Percentiles rank a stretch among this genome's conserved stretches.
These are phyloP conservation scores for Porites evermanni DNA, from an alignment of 92 coral and sea anemone genomes.

Conservation along the genomic window DNA sequence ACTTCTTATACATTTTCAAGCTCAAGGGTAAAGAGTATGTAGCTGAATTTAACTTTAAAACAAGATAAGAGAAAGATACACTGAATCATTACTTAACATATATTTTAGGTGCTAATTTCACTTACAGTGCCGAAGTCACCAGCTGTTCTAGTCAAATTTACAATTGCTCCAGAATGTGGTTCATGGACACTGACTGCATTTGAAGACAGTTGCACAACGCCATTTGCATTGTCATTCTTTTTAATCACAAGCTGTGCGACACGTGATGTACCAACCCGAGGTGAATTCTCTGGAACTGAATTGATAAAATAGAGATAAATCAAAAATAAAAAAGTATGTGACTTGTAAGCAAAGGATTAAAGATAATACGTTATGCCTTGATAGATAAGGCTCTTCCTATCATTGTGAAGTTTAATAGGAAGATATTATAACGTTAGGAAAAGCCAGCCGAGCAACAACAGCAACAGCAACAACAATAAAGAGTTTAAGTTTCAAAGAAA, in stretches of 20 bases:
- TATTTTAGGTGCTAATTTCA: background rate
- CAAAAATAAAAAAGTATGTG: background rate
- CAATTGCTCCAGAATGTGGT: slow-evolving; percentile 73
- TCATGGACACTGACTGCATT: slow-evolving; percentile 80
- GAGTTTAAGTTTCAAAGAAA: too few species aligned
- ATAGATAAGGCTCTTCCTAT: too few species aligned
- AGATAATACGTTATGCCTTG: too few species aligned
- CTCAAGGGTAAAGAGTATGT: too few species aligned
- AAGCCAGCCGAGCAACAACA: too few species aligned
- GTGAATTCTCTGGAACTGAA: slow-evolving; percentile 80
- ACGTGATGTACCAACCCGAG: slow-evolving; percentile 79
- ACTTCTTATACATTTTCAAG: background rate
- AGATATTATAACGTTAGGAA: too few species aligned
- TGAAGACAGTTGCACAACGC: slow-evolving; percentile 83
- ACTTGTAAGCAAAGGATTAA: too few species aligned
- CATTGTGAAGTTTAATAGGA: too few species aligned
- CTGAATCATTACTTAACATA: background rate
- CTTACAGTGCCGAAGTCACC: slow-evolving; percentile 95
- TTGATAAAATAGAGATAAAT: background rate
- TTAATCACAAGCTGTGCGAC: slow-evolving; percentile 73
- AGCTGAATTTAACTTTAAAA: too few species aligned
- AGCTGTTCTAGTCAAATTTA: slow-evolving; percentile 81
- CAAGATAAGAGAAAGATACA: background rate
- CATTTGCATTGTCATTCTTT: slow-evolving; percentile 94
- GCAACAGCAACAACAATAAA: too few species aligned